Conservation (phyloP, 2,888 invertebrate genomes). For the Sminthurides aquaticus region DNA sequence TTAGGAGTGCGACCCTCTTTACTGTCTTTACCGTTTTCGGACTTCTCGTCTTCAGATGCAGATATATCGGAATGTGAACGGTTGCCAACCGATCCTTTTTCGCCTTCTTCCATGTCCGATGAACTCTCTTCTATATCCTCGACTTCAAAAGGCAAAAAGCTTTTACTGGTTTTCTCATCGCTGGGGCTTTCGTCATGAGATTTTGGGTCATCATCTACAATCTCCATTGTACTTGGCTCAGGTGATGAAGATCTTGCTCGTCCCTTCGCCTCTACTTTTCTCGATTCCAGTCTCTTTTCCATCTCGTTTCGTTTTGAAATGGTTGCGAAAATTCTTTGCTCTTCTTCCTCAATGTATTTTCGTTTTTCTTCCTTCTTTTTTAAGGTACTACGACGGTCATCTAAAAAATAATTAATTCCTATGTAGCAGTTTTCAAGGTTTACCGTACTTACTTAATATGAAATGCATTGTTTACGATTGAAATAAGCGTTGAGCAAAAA, state of each 20-base stretch:
- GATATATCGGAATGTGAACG: slow-evolving; percentile 30
- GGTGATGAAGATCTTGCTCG: slow-evolving; percentile 27
- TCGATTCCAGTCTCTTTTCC: slow-evolving; percentile 30
- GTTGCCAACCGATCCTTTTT: slow-evolving; percentile 4
- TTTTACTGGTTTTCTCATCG: slow-evolving; percentile 48
- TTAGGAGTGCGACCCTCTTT: slow-evolving; percentile 20
- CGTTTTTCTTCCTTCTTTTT: slow-evolving; percentile 51
- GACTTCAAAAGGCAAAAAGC: slow-evolving; percentile 43
- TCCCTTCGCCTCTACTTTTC: slow-evolving; percentile 26
- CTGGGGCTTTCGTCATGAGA: slow-evolving; percentile 44
- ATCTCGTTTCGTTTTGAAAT: slow-evolving; percentile 40
- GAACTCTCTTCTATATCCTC: slow-evolving; percentile 41
- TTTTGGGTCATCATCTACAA: slow-evolving; percentile 39
- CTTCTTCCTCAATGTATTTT: slow-evolving; percentile 50
- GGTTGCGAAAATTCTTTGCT: slow-evolving; percentile 47
- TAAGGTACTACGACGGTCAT: slow-evolving; percentile 6
- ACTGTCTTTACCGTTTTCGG: slow-evolving; percentile 27
- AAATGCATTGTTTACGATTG: background rate
- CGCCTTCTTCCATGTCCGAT: slow-evolving; percentile 45
- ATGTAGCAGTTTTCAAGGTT: slow-evolving; percentile 34
- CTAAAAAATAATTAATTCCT: slow-evolving; percentile 7
- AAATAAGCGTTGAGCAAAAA: background rate
- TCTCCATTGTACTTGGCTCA: slow-evolving; percentile 30
- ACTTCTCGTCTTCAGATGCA: slow-evolving; percentile 36
- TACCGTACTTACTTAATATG: too few species aligned